Percentiles rank a stretch among this genome's conserved stretches.
phyloP scores from a whole-genome alignment of 2,113 vertebrate species.

The Gnathonemus echidnorhynchus region DNA sequence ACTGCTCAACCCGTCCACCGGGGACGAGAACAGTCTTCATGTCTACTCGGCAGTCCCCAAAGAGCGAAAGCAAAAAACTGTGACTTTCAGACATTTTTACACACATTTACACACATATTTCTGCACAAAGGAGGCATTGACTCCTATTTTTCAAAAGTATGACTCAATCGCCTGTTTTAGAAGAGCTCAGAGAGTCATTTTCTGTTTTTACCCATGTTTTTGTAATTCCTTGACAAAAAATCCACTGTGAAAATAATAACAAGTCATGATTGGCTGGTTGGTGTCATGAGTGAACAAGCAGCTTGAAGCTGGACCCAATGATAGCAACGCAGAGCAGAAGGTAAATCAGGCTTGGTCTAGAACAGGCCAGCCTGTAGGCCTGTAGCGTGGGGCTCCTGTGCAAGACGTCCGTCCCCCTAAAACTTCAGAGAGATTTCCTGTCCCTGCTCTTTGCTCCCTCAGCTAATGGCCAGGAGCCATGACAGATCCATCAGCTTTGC shows the following conservation, averaged over 20 bases:
- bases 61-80: neutral
- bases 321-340: neutral
- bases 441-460: neutral
- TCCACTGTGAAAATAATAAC: neutral
- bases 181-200: neutral
- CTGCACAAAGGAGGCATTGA: neutral
- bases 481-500: conserved; percentile 38
- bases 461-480: conserved; percentile 22
- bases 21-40: neutral
- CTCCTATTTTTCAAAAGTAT: neutral
- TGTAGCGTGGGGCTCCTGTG: neutral
- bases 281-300: neutral
- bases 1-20: neutral
- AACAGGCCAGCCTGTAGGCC: neutral
- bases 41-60: neutral
- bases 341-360: neutral
- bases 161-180: neutral
- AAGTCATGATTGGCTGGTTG: neutral
- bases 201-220: neutral
- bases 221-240: neutral
- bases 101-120: neutral
- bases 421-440: neutral
- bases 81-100: neutral
- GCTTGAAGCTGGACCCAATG: neutral
- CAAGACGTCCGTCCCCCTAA: neutral